phyloP scores from a whole-genome alignment of 53 echinoderm and acorn worm genomes.

The Pentamera pediparva region DNA sequence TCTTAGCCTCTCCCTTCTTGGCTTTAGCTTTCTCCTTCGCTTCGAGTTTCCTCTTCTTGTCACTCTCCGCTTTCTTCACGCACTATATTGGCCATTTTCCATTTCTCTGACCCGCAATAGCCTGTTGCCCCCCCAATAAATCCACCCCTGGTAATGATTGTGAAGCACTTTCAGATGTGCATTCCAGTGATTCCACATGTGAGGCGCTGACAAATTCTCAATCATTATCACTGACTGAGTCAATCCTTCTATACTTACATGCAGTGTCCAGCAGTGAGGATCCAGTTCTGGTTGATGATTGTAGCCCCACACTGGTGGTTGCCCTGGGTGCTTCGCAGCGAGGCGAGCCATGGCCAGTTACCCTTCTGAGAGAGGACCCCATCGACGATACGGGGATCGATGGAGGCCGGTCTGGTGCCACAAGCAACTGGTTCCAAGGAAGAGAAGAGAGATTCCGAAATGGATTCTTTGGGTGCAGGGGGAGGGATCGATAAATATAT shows the following conservation, averaged over 20 bases:
- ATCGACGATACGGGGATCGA: background rate
- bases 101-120: too few relatives aligned
- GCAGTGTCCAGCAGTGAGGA: constrained; percentile 13
- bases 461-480: too few relatives aligned
- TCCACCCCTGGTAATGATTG: too few relatives aligned
- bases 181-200: background rate
- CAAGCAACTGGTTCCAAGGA: background rate
- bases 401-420: background rate
- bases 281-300: background rate
- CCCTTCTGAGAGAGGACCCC: background rate
- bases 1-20: too few relatives aligned
- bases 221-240: too few relatives aligned
- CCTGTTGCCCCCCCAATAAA: too few relatives aligned
- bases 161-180: background rate
- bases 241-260: background rate
- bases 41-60: too few relatives aligned
- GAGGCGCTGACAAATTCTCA: too few relatives aligned
- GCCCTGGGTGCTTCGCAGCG: background rate
- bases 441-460: background rate
- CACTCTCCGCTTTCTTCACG: too few relatives aligned
- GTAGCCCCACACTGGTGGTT: constrained; percentile 16
- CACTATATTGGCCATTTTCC: too few relatives aligned
- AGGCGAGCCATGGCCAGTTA: constrained; percentile 13
- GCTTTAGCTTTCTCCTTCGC: too few relatives aligned
- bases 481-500: too few relatives aligned